These are phyloP conservation scores for Bugulina stolonifera DNA, from an alignment of 2,888 invertebrate species.

Conservation along the genomic window DNA sequence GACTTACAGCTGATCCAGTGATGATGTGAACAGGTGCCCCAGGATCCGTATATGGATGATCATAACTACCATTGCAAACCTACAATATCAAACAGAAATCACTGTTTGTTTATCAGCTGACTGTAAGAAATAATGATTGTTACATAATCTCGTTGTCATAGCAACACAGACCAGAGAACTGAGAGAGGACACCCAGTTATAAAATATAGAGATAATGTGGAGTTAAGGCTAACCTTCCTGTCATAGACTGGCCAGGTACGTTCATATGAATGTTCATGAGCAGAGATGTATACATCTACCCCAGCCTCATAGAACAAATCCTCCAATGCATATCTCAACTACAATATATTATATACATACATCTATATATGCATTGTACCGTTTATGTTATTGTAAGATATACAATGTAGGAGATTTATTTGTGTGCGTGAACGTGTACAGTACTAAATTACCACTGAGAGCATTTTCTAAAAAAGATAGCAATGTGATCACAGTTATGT, in stretches of 20 bases:
- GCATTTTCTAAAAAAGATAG: too few species aligned
- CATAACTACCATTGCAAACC: constrained; percentile 63
- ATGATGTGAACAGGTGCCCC: constrained; percentile 85
- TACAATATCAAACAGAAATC: constrained; percentile 39
- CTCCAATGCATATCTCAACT: constrained; percentile 61
- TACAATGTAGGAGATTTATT: background rate
- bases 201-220: background rate
- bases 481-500: too few species aligned
- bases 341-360: background rate
- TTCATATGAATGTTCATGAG: constrained; percentile 97
- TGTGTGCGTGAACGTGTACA: background rate
- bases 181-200: too few species aligned
- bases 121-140: too few species aligned
- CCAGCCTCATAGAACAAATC: constrained; percentile 77
- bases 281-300: constrained; percentile 90
- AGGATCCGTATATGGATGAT: constrained; percentile 67
- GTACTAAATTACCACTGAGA: too few species aligned
- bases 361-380: background rate
- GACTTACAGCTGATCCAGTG: constrained; percentile 70
- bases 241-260: constrained; percentile 90
- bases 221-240: constrained; percentile 54
- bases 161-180: too few species aligned
- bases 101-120: too few species aligned
- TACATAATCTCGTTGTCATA: too few species aligned
- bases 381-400: background rate